Conservation (phyloP, 1,140 invertebrate genomes). For the Camponotus vicinus region DNA sequence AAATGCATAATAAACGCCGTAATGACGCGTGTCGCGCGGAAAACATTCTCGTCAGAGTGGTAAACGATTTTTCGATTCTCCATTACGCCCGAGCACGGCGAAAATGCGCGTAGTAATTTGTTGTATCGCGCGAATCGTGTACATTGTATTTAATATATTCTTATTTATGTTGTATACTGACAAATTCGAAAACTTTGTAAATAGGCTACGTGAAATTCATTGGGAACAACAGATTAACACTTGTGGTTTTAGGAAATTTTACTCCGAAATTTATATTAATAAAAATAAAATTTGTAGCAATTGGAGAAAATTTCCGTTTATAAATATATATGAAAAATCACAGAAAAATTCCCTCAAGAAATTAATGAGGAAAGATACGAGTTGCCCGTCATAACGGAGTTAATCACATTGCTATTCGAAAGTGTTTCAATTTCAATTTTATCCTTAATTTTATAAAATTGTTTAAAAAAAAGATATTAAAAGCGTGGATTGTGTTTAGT, state of each 20-base stretch:
- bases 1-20: constrained; percentile 67
- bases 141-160: constrained; percentile 25
- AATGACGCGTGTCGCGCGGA: constrained; percentile 61
- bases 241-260: too few species aligned
- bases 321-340: background rate
- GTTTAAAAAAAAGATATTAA: background rate
- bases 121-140: background rate
- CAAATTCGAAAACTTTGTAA: background rate
- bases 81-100: background rate
- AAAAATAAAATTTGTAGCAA: background rate
- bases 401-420: background rate
- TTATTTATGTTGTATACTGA: background rate
- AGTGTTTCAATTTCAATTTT: background rate
- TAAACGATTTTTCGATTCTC: constrained; percentile 46
- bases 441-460: background rate
- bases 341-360: background rate
- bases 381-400: background rate
- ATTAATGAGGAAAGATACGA: background rate
- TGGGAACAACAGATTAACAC: background rate
- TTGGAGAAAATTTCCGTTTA: background rate
- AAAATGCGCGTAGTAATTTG: constrained; percentile 18
- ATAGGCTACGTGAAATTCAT: background rate
- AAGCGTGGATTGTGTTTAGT: background rate
- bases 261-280: background rate
- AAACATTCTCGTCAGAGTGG: constrained; percentile 24